A percentile compares a stretch with the other conserved stretches of the same genome.
Conservation (phyloP, 1,140 invertebrate genomes). For the Calephelis nemesis region DNA sequence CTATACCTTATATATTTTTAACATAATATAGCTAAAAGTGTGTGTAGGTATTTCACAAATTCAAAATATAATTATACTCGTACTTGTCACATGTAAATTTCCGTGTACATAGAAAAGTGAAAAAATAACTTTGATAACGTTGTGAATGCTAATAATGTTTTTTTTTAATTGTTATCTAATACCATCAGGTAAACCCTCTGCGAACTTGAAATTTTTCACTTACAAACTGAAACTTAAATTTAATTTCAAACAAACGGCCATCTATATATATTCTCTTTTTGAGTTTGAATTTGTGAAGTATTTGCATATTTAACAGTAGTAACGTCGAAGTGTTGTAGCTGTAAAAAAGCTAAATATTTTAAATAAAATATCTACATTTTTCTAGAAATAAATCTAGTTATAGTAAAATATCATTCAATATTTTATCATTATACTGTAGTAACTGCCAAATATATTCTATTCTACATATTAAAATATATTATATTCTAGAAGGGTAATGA, state of each 20-base stretch:
- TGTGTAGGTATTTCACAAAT: constrained; percentile 3
- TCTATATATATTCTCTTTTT: constrained; percentile 1
- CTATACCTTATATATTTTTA: no score
- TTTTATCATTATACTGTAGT: constrained; percentile 34
- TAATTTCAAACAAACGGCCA: no score
- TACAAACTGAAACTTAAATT: no score
- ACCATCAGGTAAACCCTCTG: no score
- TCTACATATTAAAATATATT: constrained; percentile 17
- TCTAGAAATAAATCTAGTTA: constrained; percentile 12
- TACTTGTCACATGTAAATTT: no score
- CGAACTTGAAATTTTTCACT: no score
- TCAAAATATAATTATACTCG: neutral
- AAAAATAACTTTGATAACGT: no score
- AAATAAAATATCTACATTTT: constrained; percentile 17
- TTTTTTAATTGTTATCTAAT: no score
- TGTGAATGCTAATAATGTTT: no score
- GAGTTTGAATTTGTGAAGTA: constrained; percentile 9
- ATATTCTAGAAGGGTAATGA: constrained; percentile 26
- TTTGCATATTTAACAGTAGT: constrained; percentile 9
- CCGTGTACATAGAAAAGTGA: no score
- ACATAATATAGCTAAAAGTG: neutral
- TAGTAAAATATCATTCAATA: constrained; percentile 19
- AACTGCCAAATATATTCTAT: constrained; percentile 19
- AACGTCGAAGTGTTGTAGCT: constrained; percentile 18
- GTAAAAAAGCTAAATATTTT: constrained; percentile 25